Evolutionary conservation across 2,888 invertebrate species (phyloP).

Genomic region (Volucella zonaria): DNA sequence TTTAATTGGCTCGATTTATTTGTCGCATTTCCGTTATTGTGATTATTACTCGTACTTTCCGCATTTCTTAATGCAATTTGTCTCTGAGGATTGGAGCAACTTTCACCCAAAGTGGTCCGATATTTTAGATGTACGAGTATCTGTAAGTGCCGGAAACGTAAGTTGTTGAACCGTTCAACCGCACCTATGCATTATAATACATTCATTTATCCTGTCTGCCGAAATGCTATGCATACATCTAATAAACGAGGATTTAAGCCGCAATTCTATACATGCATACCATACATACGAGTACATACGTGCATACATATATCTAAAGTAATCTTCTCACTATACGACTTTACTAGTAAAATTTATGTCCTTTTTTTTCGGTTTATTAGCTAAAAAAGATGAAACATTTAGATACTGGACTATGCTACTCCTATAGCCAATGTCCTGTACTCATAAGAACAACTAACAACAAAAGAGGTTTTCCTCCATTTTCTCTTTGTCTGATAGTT

Average conservation of each 20-base stretch:
- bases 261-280: too few species aligned
- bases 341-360: slow-evolving; percentile 56
- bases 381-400: slow-evolving; percentile 68
- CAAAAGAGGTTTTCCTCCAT: slow-evolving; percentile 33
- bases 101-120: slow-evolving; percentile 51
- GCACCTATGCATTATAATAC: slow-evolving; percentile 61
- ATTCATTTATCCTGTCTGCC: slow-evolving; percentile 63
- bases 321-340: slow-evolving; percentile 54
- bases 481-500: slow-evolving; percentile 63
- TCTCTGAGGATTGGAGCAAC: slow-evolving; percentile 30
- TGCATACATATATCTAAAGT: slow-evolving; percentile 30
- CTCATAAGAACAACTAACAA: slow-evolving; percentile 12
- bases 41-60: slow-evolving; percentile 47
- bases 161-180: slow-evolving; percentile 58
- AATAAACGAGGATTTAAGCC: background rate
- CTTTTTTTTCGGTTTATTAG: slow-evolving; percentile 62
- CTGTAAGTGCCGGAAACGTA: slow-evolving; percentile 53
- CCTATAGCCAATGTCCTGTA: slow-evolving; percentile 41
- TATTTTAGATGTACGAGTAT: background rate
- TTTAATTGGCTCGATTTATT: slow-evolving; percentile 43
- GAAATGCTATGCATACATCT: slow-evolving; percentile 22
- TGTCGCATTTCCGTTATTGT: slow-evolving; percentile 62
- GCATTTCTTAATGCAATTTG: slow-evolving; percentile 38
- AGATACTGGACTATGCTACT: slow-evolving; percentile 56
- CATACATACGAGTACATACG: too few species aligned